Conservation (phyloP, 2,888 invertebrate species). For the Octonoba sinensis region DNA sequence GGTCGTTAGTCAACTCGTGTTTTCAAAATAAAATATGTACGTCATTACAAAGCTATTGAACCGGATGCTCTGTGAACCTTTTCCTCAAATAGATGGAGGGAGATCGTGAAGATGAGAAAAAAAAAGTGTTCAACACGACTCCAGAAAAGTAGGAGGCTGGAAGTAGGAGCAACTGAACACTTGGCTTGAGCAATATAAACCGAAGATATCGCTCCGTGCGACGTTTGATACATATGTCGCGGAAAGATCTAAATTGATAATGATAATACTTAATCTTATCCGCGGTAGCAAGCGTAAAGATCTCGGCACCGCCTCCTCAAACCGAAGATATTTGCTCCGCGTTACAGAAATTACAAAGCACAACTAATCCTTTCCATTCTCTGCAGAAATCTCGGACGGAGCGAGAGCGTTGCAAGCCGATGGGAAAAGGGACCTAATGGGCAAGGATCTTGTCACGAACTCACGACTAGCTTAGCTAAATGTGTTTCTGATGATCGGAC, state of each 20-base stretch:
- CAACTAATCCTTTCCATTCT: conserved; percentile 38
- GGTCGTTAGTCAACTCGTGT: neutral
- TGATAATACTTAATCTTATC: conserved; percentile 47
- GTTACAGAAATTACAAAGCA: conserved; percentile 47
- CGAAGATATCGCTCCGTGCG: conserved; percentile 34
- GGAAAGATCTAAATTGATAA: conserved; percentile 59
- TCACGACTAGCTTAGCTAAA: conserved; percentile 59
- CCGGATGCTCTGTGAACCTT: conserved; percentile 35
- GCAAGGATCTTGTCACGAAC: conserved; percentile 55
- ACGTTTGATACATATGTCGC: conserved; percentile 44
- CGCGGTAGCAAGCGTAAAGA: conserved; percentile 54
- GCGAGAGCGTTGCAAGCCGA: conserved; percentile 29
- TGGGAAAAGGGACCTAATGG: conserved; percentile 49
- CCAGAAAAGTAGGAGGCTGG: conserved; percentile 21
- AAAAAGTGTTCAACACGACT: conserved; percentile 42
- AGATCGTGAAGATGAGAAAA: conserved; percentile 39
- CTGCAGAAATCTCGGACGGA: conserved; percentile 21
- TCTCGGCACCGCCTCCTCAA: conserved; percentile 51
- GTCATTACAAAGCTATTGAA: conserved; percentile 52
- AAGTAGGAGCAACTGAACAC: conserved; percentile 22
- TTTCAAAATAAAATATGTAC: conserved; percentile 31
- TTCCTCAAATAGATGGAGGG: conserved; percentile 11
- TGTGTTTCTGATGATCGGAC: conserved; percentile 64
- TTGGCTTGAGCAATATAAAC: neutral
- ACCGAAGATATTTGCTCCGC: conserved; percentile 53